phyloP scores from a whole-genome alignment of 2,888 invertebrate genomes.

The Mythimna loreyi region DNA sequence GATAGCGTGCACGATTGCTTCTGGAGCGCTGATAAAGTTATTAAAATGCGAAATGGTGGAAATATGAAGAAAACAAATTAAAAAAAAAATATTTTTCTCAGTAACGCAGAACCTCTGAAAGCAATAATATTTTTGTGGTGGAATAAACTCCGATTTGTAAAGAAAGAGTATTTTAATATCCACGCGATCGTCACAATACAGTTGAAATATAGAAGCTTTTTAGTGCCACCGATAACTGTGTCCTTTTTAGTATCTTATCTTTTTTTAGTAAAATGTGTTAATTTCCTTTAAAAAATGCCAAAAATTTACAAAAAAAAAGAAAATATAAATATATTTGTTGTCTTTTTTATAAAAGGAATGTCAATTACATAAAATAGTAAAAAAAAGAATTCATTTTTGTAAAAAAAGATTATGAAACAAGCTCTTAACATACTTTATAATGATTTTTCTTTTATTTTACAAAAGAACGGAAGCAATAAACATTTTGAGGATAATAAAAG shows the following conservation, averaged over 20 bases:
- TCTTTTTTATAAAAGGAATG: slow-evolving; percentile 45
- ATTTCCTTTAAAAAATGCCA: slow-evolving; percentile 41
- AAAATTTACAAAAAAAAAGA: slow-evolving; percentile 29
- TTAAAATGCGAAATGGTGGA: slow-evolving; percentile 66
- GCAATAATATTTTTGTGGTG: slow-evolving; percentile 90
- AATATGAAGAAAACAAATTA: slow-evolving; percentile 67
- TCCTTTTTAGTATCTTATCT: slow-evolving; percentile 67
- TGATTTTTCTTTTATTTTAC: slow-evolving; percentile 21
- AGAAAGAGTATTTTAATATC: slow-evolving; percentile 86
- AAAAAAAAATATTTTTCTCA: slow-evolving; percentile 82
- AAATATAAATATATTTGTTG: background rate
- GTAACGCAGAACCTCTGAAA: slow-evolving; percentile 85
- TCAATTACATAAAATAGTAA: slow-evolving; percentile 57
- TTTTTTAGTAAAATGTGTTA: slow-evolving; percentile 26
- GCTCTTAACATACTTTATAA: slow-evolving; percentile 11
- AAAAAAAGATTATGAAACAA: slow-evolving; percentile 29
- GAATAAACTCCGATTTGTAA: slow-evolving; percentile 79
- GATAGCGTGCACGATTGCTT: slow-evolving; percentile 89
- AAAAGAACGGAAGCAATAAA: slow-evolving; percentile 47
- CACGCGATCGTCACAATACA: slow-evolving; percentile 83
- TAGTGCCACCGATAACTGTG: slow-evolving; percentile 81
- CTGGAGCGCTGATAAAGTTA: slow-evolving; percentile 78
- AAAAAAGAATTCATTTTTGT: slow-evolving; percentile 38
- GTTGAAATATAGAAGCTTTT: slow-evolving; percentile 79
- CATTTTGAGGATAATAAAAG: slow-evolving; percentile 63